phyloP scores from a whole-genome alignment of 1,140 invertebrate genomes.

The Eupeodes corollae region DNA sequence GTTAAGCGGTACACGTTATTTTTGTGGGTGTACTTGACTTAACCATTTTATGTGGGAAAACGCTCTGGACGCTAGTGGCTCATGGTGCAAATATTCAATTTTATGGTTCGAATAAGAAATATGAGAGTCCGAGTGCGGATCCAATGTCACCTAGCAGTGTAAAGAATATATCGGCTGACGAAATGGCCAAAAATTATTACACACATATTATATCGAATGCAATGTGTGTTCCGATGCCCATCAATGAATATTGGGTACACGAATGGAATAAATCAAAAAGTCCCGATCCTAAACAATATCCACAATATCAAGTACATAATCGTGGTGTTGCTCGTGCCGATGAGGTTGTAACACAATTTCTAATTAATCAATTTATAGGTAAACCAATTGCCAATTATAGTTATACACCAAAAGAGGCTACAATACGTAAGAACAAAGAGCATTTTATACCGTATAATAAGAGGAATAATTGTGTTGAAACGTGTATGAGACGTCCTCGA shows the following conservation, averaged over 20 bases:
- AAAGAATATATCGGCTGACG: not conserved
- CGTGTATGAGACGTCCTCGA: not conserved
- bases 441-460: constrained; percentile 3
- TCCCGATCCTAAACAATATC: not conserved
- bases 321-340: constrained; percentile 3
- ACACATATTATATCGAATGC: not conserved
- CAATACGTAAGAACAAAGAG: constrained; percentile 1
- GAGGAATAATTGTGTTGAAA: constrained; percentile 1
- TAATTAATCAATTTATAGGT: constrained; percentile 6
- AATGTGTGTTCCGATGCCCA: not conserved
- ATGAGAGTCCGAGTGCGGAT: not conserved
- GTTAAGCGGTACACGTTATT: no score
- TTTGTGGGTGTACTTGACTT: no score
- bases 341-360: constrained; percentile 5
- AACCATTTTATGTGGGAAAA: no score
- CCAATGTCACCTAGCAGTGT: not conserved
- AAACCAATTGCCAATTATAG: constrained; percentile 3
- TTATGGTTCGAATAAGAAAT: constrained; percentile 2
- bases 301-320: constrained; percentile 5
- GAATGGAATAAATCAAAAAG: constrained; percentile 3
- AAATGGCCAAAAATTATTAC: not conserved
- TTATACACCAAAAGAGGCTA: not conserved
- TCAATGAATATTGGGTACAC: not conserved
- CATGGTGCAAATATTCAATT: constrained; percentile 3
- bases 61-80: no score